These are phyloP conservation scores for Sciurus niger DNA, from an alignment of 2,113 vertebrate species.

Conservation along the genomic window DNA sequence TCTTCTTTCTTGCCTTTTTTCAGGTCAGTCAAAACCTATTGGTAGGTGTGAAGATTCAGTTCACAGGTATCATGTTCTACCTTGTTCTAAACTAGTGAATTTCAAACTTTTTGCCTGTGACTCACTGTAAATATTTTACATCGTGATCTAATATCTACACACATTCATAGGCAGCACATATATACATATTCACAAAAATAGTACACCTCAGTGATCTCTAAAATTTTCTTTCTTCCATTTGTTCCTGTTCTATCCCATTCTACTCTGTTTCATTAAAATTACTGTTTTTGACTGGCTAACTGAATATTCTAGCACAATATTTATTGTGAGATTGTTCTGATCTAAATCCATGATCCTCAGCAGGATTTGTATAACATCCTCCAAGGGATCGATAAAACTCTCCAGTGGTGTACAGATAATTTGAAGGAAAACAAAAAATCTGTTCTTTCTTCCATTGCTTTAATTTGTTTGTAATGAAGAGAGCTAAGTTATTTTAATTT, in stretches of 20 bases:
- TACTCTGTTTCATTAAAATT: conserved; percentile 31
- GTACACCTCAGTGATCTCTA: background rate
- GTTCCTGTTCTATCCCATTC: background rate
- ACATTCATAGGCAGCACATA: background rate
- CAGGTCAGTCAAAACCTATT: background rate
- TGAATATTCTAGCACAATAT: background rate
- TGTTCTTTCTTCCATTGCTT: background rate
- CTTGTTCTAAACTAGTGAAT: background rate
- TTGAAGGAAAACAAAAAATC: background rate
- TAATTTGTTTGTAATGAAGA: conserved; percentile 56
- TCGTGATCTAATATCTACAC: background rate
- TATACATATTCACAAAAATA: background rate
- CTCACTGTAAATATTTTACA: background rate
- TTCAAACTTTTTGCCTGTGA: background rate
- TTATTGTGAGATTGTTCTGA: conserved; percentile 22
- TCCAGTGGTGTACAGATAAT: background rate
- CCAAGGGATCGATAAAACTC: background rate
- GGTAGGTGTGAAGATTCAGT: background rate
- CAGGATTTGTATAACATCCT: background rate
- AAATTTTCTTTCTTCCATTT: background rate
- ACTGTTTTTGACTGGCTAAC: background rate
- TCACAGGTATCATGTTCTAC: background rate
- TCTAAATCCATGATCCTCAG: conserved; percentile 1
- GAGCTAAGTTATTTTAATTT: conserved; percentile 17
- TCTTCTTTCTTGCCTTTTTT: background rate